Conservation (phyloP, 2,888 invertebrate species). For the Diabrotica balteata region DNA sequence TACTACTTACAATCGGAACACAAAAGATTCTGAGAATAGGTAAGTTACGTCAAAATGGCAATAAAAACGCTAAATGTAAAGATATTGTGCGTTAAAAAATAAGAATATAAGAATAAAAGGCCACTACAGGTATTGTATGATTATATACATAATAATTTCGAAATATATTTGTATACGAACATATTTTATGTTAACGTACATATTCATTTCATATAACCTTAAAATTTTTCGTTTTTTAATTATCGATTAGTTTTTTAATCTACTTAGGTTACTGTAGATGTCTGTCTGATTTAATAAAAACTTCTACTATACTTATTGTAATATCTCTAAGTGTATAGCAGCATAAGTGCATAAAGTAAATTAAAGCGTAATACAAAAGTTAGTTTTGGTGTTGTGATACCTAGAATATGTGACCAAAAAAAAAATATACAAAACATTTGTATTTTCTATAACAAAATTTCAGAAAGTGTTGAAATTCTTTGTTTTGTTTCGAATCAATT, state of each 20-base stretch:
- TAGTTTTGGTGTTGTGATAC: conserved; percentile 49
- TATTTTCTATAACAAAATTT: conserved; percentile 31
- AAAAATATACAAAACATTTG: conserved; percentile 13
- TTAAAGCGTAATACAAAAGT: conserved; percentile 8
- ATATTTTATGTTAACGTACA: too few species aligned
- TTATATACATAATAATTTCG: too few species aligned
- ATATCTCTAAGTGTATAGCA: conserved; percentile 27
- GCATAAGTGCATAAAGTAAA: conserved; percentile 14
- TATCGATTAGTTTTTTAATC: neutral
- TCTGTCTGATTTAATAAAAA: conserved; percentile 8
- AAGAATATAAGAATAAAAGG: too few species aligned
- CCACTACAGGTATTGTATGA: too few species aligned
- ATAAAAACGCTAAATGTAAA: too few species aligned
- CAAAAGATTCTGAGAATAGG: too few species aligned
- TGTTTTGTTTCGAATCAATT: too few species aligned
- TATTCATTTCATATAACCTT: neutral
- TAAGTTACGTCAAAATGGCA: too few species aligned
- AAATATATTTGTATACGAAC: too few species aligned
- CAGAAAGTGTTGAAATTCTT: conserved; percentile 11
- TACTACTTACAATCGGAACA: too few species aligned
- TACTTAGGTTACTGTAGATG: neutral
- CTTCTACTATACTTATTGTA: conserved; percentile 22
- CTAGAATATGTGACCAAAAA: conserved; percentile 44
- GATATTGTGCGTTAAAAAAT: too few species aligned
- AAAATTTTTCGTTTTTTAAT: neutral